Conservation (phyloP, 2,888 invertebrate genomes). For the Cheilosia pagana region DNA sequence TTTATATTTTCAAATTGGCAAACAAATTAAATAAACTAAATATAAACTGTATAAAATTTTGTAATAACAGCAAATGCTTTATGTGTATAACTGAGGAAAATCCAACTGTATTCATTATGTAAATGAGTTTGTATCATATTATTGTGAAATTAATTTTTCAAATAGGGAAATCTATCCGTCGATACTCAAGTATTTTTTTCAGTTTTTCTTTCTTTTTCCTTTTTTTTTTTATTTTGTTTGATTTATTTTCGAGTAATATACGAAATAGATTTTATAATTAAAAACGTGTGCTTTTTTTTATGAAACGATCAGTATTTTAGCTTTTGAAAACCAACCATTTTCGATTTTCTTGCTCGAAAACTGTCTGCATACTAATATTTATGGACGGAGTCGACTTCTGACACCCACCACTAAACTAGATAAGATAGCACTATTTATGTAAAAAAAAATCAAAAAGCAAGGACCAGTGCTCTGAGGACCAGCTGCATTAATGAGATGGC, state of each 20-base stretch:
- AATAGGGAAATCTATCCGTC: not conserved
- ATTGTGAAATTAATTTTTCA: slow-evolving; percentile 7
- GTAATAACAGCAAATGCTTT: not conserved
- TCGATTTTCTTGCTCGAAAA: too few species aligned
- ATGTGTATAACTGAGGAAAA: not conserved
- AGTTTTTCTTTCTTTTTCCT: slow-evolving; percentile 15
- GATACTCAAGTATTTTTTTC: slow-evolving; percentile 21
- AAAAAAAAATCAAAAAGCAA: too few species aligned
- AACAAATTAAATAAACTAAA: not conserved
- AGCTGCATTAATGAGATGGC: too few species aligned
- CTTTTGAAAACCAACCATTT: too few species aligned
- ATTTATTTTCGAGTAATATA: slow-evolving; percentile 33
- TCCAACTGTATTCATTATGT: not conserved
- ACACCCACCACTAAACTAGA: too few species aligned
- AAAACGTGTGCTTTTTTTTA: not conserved
- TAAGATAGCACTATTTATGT: too few species aligned
- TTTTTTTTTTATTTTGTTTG: slow-evolving; percentile 15
- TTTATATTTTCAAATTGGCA: not conserved
- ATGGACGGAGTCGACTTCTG: too few species aligned
- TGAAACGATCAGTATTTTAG: too few species aligned
- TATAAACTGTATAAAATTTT: not conserved
- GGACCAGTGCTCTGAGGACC: too few species aligned
- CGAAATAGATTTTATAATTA: slow-evolving; percentile 29
- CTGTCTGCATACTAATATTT: too few species aligned
- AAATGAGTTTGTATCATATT: slow-evolving; percentile 16